Evolutionary conservation across 2,888 invertebrate genomes (phyloP), one percentile per base, ranked within the genome.

Genomic region (Iphiclides podalirius): DNA sequence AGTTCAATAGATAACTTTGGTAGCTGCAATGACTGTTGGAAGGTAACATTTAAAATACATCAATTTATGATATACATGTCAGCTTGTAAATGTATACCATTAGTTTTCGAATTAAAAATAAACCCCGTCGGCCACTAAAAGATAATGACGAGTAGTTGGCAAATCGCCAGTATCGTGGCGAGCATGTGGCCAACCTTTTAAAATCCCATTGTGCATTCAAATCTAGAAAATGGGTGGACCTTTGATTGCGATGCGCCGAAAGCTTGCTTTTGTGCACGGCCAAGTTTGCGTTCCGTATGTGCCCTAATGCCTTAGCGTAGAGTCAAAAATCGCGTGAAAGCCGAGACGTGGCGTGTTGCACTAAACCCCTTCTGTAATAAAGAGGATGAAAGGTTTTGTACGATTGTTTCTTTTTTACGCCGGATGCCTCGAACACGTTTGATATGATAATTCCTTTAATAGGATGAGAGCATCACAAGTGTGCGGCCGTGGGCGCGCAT

Each of bases 371-470:
- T 78, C 70, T 63, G 69, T 80, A 78, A 78, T 84, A 80, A 49
- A 82, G 80, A 78, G 82, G 80, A 82, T 84, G 82, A 79, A 80
- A 83, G 82, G 77, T 78, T 74, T 75, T 71, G 77, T 77, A 75
- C 72, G 75, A 72, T 75, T 78, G 79, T 78, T 79, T 62, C 59
- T 62, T 64, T 78, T 82, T 78, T 66, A 67, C 64, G 62, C 68
- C 68, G 64, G 70, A 75, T 72, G 75, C 74, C 67, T 74, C 72
- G 74, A 69, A 75, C 63, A 67, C 76, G 83, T 86, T 86, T 85
- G 86, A 82, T 85, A 86, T 86, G 86, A 82, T 85, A 86, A 86
- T 86, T 79, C 66, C 54, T 67, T 67, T 85, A 82, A 82, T 78
- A 76, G 81, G 77, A 79, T 78, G 75, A 72, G 70, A 70, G 70